Percentiles rank a stretch among this genome's conserved stretches.
These are phyloP conservation scores for Amphiprion clarkii DNA, from an alignment of 2,797 vertebrate species.

Conservation along the genomic window DNA sequence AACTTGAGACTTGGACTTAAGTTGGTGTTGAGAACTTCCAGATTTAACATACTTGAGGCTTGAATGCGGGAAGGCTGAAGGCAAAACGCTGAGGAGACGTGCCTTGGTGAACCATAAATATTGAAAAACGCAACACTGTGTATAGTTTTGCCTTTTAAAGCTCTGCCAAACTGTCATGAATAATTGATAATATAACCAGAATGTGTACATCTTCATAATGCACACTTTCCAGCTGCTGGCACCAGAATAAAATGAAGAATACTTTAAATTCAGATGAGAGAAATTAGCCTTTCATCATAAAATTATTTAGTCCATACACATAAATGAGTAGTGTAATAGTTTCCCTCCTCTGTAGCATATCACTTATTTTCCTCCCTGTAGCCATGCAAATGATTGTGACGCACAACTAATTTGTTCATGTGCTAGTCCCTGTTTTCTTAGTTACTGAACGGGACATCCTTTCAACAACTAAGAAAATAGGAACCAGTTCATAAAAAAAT, in stretches of 20 bases:
- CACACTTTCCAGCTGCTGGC: conserved; percentile 27
- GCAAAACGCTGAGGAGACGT: neutral
- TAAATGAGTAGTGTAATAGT: conserved; percentile 2
- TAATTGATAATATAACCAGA: conserved; percentile 31
- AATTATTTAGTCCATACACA: conserved; percentile 25
- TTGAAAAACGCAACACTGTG: conserved; percentile 6
- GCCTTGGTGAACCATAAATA: conserved; percentile 11
- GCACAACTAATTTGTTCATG: neutral
- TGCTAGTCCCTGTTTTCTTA: neutral
- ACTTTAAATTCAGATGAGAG: conserved; percentile 23
- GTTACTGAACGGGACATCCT: too few relatives aligned
- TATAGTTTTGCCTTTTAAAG: conserved; percentile 18
- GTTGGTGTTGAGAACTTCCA: neutral
- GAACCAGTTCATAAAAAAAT: too few relatives aligned
- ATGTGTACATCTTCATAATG: conserved; percentile 19
- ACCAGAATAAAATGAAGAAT: conserved; percentile 29
- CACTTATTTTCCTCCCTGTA: conserved; percentile 4
- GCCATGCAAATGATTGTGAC: neutral
- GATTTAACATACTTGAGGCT: neutral
- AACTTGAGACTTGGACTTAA: neutral
- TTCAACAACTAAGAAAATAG: too few relatives aligned
- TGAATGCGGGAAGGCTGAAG: neutral
- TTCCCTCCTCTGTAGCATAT: neutral
- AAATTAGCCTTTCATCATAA: conserved; percentile 27
- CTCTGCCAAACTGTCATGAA: conserved; percentile 33